These are phyloP conservation scores for Centrocercus urophasianus DNA, from an alignment of 2,113 vertebrate species.

Conservation along the genomic window DNA sequence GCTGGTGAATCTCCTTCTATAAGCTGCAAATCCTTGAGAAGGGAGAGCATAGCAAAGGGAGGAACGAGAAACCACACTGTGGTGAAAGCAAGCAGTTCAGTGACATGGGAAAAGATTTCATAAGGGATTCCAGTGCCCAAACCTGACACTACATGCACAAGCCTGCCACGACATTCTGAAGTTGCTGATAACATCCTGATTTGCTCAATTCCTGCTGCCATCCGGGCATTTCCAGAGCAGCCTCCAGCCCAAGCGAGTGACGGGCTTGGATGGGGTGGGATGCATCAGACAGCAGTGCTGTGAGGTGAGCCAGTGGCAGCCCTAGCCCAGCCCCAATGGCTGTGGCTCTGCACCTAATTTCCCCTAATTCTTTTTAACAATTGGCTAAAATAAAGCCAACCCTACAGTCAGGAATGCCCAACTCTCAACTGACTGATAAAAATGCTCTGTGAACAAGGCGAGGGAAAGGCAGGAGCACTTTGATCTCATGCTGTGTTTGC, in stretches of 20 bases:
- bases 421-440: background rate
- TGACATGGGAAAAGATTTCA: background rate
- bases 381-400: background rate
- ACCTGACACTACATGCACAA: background rate
- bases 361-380: background rate
- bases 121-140: conserved; percentile 4
- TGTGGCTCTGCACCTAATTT: background rate
- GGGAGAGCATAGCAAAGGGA: background rate
- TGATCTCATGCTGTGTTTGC: background rate
- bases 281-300: background rate
- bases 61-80: background rate
- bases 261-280: too few species aligned
- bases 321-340: background rate
- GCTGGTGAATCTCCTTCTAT: background rate
- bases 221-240: background rate
- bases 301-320: background rate
- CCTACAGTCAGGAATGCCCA: background rate
- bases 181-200: background rate
- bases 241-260: background rate
- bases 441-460: background rate
- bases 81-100: background rate
- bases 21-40: conserved; percentile 17
- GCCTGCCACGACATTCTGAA: background rate
- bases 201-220: conserved; percentile 20
- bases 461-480: background rate